Evolutionary conservation across 2,113 vertebrate species (phyloP).

Genomic region (Hystrix brachyura): DNA sequence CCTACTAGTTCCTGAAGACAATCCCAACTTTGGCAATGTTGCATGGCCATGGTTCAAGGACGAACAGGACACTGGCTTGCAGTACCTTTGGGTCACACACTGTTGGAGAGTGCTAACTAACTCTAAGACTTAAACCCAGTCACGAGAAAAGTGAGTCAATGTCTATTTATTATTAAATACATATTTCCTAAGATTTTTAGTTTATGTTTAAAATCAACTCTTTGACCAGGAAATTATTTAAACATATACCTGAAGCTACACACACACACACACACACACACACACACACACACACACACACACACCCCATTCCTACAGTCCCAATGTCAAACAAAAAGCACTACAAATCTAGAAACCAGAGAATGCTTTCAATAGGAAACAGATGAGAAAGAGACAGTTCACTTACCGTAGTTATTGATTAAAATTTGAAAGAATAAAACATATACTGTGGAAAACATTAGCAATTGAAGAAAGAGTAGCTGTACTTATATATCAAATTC

Average conservation of each 20-base stretch:
- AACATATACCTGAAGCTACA: neutral
- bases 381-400: slow-evolving; percentile 57
- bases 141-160: neutral
- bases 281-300: neutral
- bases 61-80: neutral
- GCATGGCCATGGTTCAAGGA: neutral
- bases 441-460: slow-evolving; percentile 71
- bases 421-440: slow-evolving; percentile 71
- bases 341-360: slow-evolving; percentile 36
- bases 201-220: slow-evolving; percentile 8
- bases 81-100: neutral
- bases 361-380: slow-evolving; percentile 37
- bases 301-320: neutral
- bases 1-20: neutral
- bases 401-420: slow-evolving; percentile 76
- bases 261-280: neutral
- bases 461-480: slow-evolving; percentile 62
- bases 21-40: neutral
- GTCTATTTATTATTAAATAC: slow-evolving; percentile 1
- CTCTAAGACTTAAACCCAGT: neutral
- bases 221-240: slow-evolving; percentile 16
- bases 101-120: neutral
- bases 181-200: neutral
- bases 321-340: neutral
- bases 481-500: slow-evolving; percentile 80